Percentiles rank a stretch among this genome's conserved stretches.
Conservation (phyloP, 1,140 invertebrate species). For the Cephus cinctus region DNA sequence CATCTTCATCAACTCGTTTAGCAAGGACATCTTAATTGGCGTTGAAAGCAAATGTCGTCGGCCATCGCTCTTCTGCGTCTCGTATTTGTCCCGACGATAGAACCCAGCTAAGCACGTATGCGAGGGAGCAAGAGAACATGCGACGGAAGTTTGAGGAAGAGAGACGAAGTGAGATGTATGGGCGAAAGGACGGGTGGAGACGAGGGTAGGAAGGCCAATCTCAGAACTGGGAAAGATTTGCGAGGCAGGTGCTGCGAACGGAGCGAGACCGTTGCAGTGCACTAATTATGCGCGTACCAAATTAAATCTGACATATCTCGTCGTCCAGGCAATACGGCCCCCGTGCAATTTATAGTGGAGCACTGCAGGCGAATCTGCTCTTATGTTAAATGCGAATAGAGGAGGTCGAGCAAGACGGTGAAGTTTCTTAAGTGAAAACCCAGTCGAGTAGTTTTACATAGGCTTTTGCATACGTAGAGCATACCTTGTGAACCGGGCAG, state of each 20-base stretch:
- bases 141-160: no score
- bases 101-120: slow-evolving; percentile 11
- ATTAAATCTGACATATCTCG: slow-evolving; percentile 54
- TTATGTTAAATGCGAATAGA: no score
- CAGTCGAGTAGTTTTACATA: no score
- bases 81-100: slow-evolving; percentile 43
- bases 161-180: no score
- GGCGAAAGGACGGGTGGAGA: slow-evolving; percentile 11
- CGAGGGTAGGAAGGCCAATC: slow-evolving; percentile 15
- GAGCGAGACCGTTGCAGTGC: slow-evolving; percentile 47
- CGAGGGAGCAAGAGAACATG: background rate
- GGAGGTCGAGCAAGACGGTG: no score
- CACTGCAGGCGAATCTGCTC: no score
- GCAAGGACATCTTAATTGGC: slow-evolving; percentile 44
- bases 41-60: slow-evolving; percentile 42
- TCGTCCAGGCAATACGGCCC: slow-evolving; percentile 12
- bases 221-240: slow-evolving; percentile 23
- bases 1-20: slow-evolving; percentile 23
- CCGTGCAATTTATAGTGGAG: no score
- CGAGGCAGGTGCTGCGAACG: slow-evolving; percentile 50
- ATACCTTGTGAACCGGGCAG: no score
- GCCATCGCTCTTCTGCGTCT: slow-evolving; percentile 34
- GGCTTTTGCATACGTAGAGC: no score
- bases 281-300: slow-evolving; percentile 53
- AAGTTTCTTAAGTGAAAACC: no score